Base-by-base conservation (phyloP, 2,888 invertebrate genomes). In the Brachypalpus laphriformis region DNA sequence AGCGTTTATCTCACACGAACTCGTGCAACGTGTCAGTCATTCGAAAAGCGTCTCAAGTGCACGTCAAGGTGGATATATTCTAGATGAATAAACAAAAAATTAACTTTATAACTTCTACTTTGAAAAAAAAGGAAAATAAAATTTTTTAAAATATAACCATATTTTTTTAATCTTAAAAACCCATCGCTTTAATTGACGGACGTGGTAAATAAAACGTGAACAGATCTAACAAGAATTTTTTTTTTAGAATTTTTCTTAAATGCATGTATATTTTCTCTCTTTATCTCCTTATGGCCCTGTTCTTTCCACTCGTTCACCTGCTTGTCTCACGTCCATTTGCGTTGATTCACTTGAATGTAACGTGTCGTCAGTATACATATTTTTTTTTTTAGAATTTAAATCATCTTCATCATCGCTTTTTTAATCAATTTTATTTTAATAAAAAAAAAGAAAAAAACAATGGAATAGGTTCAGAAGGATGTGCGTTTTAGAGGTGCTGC, bases 331-430 rank as follows among this genome's bases (percentile, higher is more conserved):
- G 37, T 47, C 14, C 59, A 77, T 77, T 72, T 72, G 51, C 54
- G 37, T 75, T 70, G 31, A 76, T 65, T 76, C 63, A 75, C 40
- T 77, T 63, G 68, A 66, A 78, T 49, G 45, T 40, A 25, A 22
- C 1, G 47, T 20, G 57, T 14, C 31, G 11, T 59, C 57, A 74
- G 61, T 74, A 51, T 68, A 56, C 25, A 78, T 63, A 51, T 37
- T 28, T 51, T 66, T 78, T 54, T 71, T 82, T 70, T 42, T 37
- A 59, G 56, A 56, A 54, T 70, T 72, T 40, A 63, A 59, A 70
- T 83, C 78, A 83, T 83, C 83, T 61, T 80, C 83, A 83, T 80
- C 83, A 80, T 83, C 74, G 74, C 78, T 70, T 83, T 42, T 63
- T 83, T 57, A 63, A 57, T n/a, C 20, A 37, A 61, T 47, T 20